phyloP scores from a whole-genome alignment of 2,888 invertebrate genomes.

The Ormyrus rosae region DNA sequence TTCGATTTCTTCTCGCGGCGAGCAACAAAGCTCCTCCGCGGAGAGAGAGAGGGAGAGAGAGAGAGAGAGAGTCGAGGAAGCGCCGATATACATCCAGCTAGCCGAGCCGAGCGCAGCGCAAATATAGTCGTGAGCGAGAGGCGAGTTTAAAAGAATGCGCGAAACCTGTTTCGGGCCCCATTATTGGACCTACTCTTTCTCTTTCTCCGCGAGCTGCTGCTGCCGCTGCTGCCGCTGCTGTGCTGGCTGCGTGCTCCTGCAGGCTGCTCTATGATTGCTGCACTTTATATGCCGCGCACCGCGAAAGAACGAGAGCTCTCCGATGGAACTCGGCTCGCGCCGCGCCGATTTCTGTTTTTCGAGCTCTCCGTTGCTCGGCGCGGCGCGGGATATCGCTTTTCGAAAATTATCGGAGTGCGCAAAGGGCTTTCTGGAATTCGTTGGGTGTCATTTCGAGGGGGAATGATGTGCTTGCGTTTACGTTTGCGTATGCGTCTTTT shows the following conservation, averaged over 20 bases:
- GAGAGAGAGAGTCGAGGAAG: conserved; percentile 44
- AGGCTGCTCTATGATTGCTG: conserved; percentile 49
- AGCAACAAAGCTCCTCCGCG: conserved; percentile 24
- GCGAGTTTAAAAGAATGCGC: conserved; percentile 51
- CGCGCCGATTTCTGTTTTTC: too few relatives aligned
- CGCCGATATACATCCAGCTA: conserved; percentile 19
- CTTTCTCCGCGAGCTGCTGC: conserved; percentile 10
- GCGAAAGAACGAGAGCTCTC: not conserved
- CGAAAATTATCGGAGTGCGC: not conserved
- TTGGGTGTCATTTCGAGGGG: too few relatives aligned
- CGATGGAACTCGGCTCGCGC: conserved; percentile 12
- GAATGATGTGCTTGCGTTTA: too few relatives aligned
- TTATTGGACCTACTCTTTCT: conserved; percentile 1
- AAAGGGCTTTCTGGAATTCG: not conserved
- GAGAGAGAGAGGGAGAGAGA: conserved; percentile 9
- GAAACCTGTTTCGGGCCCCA: conserved; percentile 51
- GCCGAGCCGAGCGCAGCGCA: conserved; percentile 25
- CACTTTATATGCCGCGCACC: conserved; percentile 6
- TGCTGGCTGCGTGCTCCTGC: too few relatives aligned
- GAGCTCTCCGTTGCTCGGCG: too few relatives aligned
- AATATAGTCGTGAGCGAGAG: conserved; percentile 45
- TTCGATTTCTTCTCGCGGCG: conserved; percentile 46
- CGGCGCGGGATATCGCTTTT: too few relatives aligned
- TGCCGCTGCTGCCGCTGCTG: not conserved
- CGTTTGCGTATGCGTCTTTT: too few relatives aligned